A percentile compares a stretch with the other conserved stretches of the same genome.
phyloP scores from a whole-genome alignment of 2,888 invertebrate species.

The Chymomyza fuscimana region DNA sequence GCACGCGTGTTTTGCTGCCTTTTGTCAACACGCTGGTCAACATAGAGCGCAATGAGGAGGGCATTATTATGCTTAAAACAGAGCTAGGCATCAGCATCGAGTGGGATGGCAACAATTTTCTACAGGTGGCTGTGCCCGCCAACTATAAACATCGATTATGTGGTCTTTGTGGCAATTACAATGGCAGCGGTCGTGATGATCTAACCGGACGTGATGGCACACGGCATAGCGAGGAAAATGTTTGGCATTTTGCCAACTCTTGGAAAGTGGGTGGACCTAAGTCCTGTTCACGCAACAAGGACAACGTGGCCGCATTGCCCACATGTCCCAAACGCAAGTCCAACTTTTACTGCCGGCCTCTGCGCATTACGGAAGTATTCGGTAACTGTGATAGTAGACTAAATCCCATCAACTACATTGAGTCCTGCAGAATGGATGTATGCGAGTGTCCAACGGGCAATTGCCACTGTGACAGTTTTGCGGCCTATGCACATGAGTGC shows the following conservation, averaged over 20 bases:
- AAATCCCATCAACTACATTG: constrained; percentile 90
- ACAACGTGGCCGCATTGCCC: constrained; percentile 80
- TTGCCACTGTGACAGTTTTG: constrained; percentile 94
- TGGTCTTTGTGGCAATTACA: constrained; percentile 97
- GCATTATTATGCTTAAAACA: constrained; percentile 86
- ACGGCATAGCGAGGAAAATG: constrained; percentile 83
- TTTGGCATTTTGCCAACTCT: constrained; percentile 89
- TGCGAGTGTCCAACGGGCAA: constrained; percentile 90
- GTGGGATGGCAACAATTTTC: constrained; percentile 96
- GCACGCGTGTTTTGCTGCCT: constrained; percentile 86
- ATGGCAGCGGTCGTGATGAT: constrained; percentile 92
- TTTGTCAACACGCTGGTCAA: constrained; percentile 79
- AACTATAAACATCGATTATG: constrained; percentile 88
- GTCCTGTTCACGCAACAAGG: constrained; percentile 84
- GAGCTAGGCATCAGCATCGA: constrained; percentile 89
- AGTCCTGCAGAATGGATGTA: constrained; percentile 92
- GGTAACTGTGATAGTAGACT: constrained; percentile 89
- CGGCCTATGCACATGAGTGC: constrained; percentile 94
- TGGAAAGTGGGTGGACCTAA: constrained; percentile 93
- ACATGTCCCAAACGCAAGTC: constrained; percentile 81
- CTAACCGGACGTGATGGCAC: constrained; percentile 86
- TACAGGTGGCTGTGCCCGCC: constrained; percentile 90
- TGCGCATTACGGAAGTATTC: constrained; percentile 82
- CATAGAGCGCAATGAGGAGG: constrained; percentile 83
- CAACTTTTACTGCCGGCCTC: constrained; percentile 81